Percentiles rank a stretch among this genome's conserved stretches.
Conservation (phyloP, 2,888 invertebrate genomes). For the Folsomia manolachei region DNA sequence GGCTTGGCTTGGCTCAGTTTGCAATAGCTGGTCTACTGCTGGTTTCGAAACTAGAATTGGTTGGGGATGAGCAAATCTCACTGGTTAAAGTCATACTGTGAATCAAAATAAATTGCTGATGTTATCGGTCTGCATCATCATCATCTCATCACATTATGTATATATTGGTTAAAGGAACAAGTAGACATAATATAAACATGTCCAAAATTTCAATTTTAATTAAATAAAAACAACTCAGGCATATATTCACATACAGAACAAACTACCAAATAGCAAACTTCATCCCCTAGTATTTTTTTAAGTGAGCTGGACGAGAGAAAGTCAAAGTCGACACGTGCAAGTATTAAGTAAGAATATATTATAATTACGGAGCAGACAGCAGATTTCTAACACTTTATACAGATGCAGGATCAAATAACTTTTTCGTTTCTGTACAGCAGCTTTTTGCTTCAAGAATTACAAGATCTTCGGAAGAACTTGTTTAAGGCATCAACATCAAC, state of each 20-base stretch:
- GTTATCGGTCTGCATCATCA: not conserved
- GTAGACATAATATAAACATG: not conserved
- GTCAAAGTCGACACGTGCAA: not conserved
- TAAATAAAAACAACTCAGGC: not conserved
- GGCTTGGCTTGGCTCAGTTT: not conserved
- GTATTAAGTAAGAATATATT: not conserved
- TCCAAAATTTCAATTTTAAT: not conserved
- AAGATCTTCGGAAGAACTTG: no score
- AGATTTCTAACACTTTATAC: no score
- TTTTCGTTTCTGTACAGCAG: not conserved
- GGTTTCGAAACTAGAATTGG: no score
- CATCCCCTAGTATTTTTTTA: no score
- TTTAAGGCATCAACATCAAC: not conserved
- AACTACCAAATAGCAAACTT: not conserved
- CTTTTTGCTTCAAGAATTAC: no score
- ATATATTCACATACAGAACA: not conserved
- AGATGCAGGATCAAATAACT: no score
- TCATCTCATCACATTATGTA: not conserved
- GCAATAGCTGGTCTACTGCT: no score
- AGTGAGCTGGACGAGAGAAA: not conserved
- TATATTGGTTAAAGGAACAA: not conserved
- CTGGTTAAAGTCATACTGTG: not conserved
- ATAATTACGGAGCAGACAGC: no score
- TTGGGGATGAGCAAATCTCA: not conserved
- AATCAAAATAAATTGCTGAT: not conserved